phyloP scores from a whole-genome alignment of 2,113 vertebrate genomes.

The Pyxicephalus adspersus region DNA sequence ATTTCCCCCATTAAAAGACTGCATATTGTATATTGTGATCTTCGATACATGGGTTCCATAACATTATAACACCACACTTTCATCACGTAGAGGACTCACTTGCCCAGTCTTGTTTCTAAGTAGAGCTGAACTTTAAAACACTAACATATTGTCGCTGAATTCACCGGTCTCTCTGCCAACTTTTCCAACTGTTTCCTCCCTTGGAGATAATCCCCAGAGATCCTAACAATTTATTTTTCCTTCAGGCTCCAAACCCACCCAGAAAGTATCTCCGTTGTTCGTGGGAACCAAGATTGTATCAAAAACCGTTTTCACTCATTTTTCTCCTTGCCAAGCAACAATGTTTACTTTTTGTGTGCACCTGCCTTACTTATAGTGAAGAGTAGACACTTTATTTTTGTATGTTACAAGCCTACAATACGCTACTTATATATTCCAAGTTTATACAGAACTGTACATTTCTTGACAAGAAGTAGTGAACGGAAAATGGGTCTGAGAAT shows the following conservation, averaged over 20 bases:
- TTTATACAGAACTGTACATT: no score
- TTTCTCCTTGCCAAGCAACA: background rate
- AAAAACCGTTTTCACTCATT: slow-evolving; percentile 9
- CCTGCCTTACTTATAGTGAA: no score
- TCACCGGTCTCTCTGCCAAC: slow-evolving; percentile 21
- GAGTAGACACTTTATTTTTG: no score
- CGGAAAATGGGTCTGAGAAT: no score
- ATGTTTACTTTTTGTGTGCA: background rate
- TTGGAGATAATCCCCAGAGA: slow-evolving; percentile 38
- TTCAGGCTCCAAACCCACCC: slow-evolving; percentile 45
- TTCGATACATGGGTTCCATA: no score
- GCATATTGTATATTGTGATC: background rate
- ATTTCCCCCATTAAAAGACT: no score
- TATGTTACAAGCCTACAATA: no score
- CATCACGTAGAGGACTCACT: background rate
- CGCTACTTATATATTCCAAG: no score
- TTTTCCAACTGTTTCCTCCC: slow-evolving; percentile 32
- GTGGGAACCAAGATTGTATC: slow-evolving; percentile 30
- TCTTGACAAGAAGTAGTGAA: no score
- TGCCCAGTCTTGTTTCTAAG: slow-evolving; percentile 20
- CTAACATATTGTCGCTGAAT: background rate
- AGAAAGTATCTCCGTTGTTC: slow-evolving; percentile 1
- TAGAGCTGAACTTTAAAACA: background rate
- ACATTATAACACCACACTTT: background rate
- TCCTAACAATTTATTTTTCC: slow-evolving; percentile 25